A percentile compares a stretch with the other conserved stretches of the same genome.
Evolutionary conservation across 2,888 invertebrate species (phyloP).

Genomic region (Epicampocera succincta): DNA sequence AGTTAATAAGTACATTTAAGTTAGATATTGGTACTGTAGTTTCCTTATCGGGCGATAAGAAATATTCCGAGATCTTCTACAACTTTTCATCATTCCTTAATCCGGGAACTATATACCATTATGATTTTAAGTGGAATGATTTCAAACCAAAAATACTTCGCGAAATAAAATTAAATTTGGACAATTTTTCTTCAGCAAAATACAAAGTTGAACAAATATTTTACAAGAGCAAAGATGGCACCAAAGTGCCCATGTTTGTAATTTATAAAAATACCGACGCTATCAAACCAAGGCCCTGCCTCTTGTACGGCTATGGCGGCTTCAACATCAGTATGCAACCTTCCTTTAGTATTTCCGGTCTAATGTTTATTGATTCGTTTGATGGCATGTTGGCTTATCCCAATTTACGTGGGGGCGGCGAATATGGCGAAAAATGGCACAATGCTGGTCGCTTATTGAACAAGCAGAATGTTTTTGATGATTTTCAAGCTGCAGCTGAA

Average conservation of each 20-base stretch:
- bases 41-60: slow-evolving; percentile 91
- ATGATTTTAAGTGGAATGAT: slow-evolving; percentile 87
- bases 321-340: slow-evolving; percentile 97
- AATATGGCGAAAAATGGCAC: slow-evolving; percentile 99
- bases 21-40: slow-evolving; percentile 93
- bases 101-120: slow-evolving; percentile 91
- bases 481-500: slow-evolving; percentile 96
- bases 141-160: slow-evolving; percentile 87
- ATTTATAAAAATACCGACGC: slow-evolving; percentile 85
- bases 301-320: slow-evolving; percentile 98
- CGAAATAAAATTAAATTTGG: slow-evolving; percentile 90
- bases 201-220: slow-evolving; percentile 95
- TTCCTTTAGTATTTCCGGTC: slow-evolving; percentile 91
- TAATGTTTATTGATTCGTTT: slow-evolving; percentile 94
- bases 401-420: slow-evolving; percentile 98
- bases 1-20: slow-evolving; percentile 87
- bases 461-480: slow-evolving; percentile 98
- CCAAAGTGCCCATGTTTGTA: slow-evolving; percentile 97
- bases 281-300: slow-evolving; percentile 86
- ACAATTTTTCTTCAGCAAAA: slow-evolving; percentile 89
- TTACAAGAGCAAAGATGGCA: slow-evolving; percentile 95
- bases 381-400: slow-evolving; percentile 94
- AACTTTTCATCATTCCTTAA: slow-evolving; percentile 96
- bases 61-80: slow-evolving; percentile 95
- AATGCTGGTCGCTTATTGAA: slow-evolving; percentile 93